phyloP scores from a whole-genome alignment of 2,797 vertebrate species.

The Anomalospiza imberbis region DNA sequence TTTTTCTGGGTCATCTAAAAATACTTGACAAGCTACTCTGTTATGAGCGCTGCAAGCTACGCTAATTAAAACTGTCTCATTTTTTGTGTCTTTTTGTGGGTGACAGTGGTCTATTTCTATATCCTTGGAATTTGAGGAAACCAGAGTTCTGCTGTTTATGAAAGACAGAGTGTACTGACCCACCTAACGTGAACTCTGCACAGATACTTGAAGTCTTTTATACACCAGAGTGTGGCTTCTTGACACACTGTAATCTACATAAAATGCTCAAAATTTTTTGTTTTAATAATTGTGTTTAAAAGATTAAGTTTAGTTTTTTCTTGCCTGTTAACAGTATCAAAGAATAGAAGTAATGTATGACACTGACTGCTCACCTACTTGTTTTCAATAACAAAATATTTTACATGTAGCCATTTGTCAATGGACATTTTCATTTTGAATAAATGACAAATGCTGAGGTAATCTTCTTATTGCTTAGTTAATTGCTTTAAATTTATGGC shows the following conservation, averaged over 20 bases:
- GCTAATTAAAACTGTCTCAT: background rate
- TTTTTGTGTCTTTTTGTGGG: background rate
- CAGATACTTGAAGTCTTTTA: background rate
- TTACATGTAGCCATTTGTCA: background rate
- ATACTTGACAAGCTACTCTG: background rate
- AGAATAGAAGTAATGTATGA: background rate
- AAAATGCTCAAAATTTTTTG: background rate
- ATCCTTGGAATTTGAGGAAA: background rate
- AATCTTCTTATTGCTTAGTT: background rate
- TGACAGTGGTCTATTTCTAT: background rate
- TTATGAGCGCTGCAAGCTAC: background rate
- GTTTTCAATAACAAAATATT: background rate
- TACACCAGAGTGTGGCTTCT: background rate
- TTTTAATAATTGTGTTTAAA: background rate
- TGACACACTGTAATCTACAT: background rate
- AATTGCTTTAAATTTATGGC: background rate
- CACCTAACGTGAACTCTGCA: background rate
- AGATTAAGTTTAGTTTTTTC: background rate
- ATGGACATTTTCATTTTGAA: background rate
- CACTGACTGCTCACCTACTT: background rate
- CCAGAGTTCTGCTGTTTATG: background rate
- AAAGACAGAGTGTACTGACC: background rate
- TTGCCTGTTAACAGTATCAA: background rate
- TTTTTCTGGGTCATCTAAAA: conserved; percentile 2
- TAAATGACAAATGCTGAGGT: background rate